These are phyloP conservation scores for Sciaenops ocellatus DNA, from an alignment of 2,797 vertebrate genomes.

Conservation along the genomic window DNA sequence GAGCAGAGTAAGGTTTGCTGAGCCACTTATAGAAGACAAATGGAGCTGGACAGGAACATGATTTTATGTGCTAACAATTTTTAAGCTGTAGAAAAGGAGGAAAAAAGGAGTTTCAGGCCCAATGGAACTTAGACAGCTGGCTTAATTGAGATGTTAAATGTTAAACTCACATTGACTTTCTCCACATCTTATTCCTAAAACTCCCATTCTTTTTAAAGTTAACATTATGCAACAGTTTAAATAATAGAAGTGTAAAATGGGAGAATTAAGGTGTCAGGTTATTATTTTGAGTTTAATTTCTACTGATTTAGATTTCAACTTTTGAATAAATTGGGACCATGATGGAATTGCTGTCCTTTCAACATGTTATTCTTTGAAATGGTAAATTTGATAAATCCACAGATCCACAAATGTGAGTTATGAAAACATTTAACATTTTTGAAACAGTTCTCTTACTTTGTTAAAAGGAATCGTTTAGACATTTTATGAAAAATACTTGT, in stretches of 20 bases:
- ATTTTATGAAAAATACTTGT: no score
- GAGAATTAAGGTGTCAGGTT: background rate
- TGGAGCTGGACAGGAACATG: constrained; percentile 72
- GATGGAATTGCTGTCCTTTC: background rate
- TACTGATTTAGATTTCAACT: background rate
- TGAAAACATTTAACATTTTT: no score
- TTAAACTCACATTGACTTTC: constrained; percentile 40
- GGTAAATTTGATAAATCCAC: background rate
- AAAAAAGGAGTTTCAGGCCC: constrained; percentile 35
- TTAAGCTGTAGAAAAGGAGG: constrained; percentile 40
- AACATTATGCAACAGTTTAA: background rate
- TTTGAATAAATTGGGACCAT: background rate
- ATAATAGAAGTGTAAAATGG: background rate
- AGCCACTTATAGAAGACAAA: constrained; percentile 74
- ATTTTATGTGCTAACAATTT: constrained; percentile 68
- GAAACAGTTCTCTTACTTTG: no score
- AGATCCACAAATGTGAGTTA: no score
- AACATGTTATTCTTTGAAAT: background rate
- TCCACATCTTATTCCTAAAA: constrained; percentile 12
- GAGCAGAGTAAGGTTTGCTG: constrained; percentile 67
- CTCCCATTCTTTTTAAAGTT: constrained; percentile 9
- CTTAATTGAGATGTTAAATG: constrained; percentile 63
- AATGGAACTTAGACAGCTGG: constrained; percentile 27
- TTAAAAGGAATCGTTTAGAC: no score
- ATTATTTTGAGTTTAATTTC: background rate